Evolutionary conservation across 2,113 vertebrate genomes (phyloP).

Genomic region (Tragelaphus strepsiceros): DNA sequence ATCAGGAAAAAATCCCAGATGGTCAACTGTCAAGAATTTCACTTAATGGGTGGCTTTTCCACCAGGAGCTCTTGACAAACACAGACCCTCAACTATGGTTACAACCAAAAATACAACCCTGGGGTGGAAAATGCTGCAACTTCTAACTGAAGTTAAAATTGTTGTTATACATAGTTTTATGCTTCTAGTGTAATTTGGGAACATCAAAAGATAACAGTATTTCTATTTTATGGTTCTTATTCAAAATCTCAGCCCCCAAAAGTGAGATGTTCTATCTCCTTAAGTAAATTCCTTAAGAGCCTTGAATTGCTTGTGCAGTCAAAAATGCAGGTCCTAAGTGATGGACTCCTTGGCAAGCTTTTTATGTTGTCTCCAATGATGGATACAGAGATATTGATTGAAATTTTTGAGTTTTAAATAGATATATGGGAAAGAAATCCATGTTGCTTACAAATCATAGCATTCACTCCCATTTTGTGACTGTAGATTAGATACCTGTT

Average conservation of each 20-base stretch:
- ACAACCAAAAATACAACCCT: background rate
- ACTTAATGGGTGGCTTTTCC: background rate
- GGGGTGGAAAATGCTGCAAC: background rate
- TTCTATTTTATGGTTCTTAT: background rate
- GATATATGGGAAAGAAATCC: background rate
- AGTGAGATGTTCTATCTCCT: background rate
- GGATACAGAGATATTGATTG: background rate
- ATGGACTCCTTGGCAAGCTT: conserved; percentile 4
- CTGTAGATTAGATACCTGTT: background rate
- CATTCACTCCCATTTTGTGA: background rate
- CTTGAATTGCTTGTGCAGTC: background rate
- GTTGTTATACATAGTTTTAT: background rate
- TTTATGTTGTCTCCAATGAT: background rate
- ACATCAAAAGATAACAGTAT: conserved; percentile 12
- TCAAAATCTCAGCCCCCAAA: background rate
- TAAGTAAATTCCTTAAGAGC: conserved; percentile 49
- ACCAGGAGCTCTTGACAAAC: background rate
- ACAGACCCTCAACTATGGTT: background rate
- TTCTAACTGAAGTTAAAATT: background rate
- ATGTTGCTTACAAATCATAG: background rate
- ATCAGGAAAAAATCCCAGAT: background rate
- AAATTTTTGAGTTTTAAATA: conserved; percentile 12
- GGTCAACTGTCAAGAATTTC: background rate
- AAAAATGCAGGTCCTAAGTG: conserved; percentile 18
- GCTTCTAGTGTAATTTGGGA: background rate